Conservation (phyloP, 1,140 invertebrate genomes). For the Chlorops oryzae region DNA sequence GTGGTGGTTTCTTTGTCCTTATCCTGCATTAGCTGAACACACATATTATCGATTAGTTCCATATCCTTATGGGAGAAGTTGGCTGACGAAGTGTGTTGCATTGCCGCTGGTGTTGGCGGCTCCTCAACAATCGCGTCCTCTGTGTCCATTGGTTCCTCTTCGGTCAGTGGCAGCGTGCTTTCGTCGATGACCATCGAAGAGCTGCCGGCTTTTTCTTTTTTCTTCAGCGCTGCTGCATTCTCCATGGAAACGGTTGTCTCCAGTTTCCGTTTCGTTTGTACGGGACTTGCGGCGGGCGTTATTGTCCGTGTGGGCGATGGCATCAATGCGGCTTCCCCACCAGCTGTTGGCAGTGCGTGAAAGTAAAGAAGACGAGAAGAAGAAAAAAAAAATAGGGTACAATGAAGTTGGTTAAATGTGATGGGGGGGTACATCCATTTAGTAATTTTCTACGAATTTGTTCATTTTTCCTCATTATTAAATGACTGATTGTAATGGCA, state of each 20-base stretch:
- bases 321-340: slow-evolving; percentile 50
- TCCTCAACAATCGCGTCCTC: slow-evolving; percentile 19
- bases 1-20: slow-evolving; percentile 13
- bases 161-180: slow-evolving; percentile 11
- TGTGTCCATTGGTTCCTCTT: slow-evolving; percentile 36
- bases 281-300: slow-evolving; percentile 41
- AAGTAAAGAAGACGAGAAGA: slow-evolving; percentile 20
- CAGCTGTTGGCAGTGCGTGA: slow-evolving; percentile 24
- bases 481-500: too few relatives aligned
- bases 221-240: slow-evolving; percentile 37
- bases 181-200: slow-evolving; percentile 32
- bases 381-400: slow-evolving; percentile 38
- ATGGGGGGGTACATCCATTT: too few relatives aligned
- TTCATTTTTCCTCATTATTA: too few relatives aligned
- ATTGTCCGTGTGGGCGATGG: slow-evolving; percentile 56
- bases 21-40: slow-evolving; percentile 41
- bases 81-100: slow-evolving; percentile 14
- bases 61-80: slow-evolving; percentile 43
- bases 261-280: slow-evolving; percentile 58
- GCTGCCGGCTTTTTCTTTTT: slow-evolving; percentile 38
- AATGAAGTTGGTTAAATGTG: slow-evolving; percentile 16
- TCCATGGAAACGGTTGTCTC: slow-evolving; percentile 65
- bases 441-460: too few relatives aligned
- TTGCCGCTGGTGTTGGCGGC: slow-evolving; percentile 18
- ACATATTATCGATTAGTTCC: slow-evolving; percentile 37